Evolutionary conservation across 1,140 invertebrate genomes (phyloP).

Genomic region (Colletes latitarsis): DNA sequence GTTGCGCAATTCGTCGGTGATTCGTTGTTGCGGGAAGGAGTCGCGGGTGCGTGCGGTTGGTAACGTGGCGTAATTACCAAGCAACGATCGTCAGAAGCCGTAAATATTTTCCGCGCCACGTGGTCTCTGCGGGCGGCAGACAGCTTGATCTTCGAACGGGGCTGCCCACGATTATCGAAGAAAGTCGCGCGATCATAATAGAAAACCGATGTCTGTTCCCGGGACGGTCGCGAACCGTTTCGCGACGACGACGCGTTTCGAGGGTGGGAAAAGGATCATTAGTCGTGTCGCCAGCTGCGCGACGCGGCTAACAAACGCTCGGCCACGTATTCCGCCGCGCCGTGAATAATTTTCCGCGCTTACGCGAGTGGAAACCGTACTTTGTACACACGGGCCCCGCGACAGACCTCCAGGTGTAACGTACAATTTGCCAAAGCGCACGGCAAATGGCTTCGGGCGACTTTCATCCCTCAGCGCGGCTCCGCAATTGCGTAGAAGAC

Average conservation of each 20-base stretch:
- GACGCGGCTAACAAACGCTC: conserved; percentile 9
- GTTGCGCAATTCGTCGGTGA: no score
- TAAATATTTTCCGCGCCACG: conserved; percentile 3
- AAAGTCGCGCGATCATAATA: conserved; percentile 6
- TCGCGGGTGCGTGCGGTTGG: not conserved
- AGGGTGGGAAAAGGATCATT: conserved; percentile 35
- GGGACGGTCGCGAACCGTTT: not conserved
- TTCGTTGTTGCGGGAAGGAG: not conserved
- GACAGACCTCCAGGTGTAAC: conserved; percentile 22
- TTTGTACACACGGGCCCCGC: conserved; percentile 2
- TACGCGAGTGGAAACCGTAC: conserved; percentile 2
- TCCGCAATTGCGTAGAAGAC: not conserved
- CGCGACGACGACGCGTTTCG: not conserved
- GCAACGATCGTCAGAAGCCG: not conserved
- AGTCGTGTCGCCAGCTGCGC: conserved; percentile 30
- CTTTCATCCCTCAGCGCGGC: conserved; percentile 30
- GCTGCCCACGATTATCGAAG: conserved; percentile 8
- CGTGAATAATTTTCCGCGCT: conserved; percentile 36
- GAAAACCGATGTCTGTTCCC: not conserved
- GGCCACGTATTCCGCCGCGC: conserved; percentile 1
- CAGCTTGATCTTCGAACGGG: not conserved
- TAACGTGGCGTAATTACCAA: not conserved
- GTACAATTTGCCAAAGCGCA: conserved; percentile 49
- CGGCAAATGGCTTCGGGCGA: conserved; percentile 47
- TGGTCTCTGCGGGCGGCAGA: not conserved